Evolutionary conservation across 2,113 vertebrate genomes (phyloP).

Genomic region (Hyperoodon ampullatus): DNA sequence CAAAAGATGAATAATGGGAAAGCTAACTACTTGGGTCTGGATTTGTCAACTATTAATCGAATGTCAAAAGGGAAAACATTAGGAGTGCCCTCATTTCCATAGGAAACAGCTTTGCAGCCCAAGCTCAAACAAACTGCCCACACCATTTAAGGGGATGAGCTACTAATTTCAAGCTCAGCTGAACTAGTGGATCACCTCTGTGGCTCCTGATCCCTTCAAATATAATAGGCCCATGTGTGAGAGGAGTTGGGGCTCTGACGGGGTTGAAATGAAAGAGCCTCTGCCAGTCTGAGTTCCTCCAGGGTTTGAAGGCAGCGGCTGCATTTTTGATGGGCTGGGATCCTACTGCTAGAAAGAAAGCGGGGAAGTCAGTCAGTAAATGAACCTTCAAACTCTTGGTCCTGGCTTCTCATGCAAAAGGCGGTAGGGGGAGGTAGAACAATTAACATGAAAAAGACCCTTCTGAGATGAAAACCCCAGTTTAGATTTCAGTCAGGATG

Average conservation of each 20-base stretch:
- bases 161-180: constrained; percentile 68
- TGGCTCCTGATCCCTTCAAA: constrained; percentile 64
- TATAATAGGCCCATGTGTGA: constrained; percentile 57
- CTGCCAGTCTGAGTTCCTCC: neutral
- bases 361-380: constrained; percentile 68
- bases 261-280: constrained; percentile 68
- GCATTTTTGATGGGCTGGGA: constrained; percentile 66
- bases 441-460: constrained; percentile 66
- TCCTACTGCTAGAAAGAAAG: constrained; percentile 66
- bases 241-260: constrained; percentile 20
- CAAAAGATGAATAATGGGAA: constrained; percentile 73
- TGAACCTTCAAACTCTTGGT: constrained; percentile 49
- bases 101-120: constrained; percentile 19
- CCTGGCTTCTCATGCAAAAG: neutral
- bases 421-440: neutral
- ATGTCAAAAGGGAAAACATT: constrained; percentile 63
- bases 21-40: constrained; percentile 73
- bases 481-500: neutral
- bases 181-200: constrained; percentile 66
- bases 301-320: constrained; percentile 62
- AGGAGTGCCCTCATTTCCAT: constrained; percentile 56
- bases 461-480: neutral
- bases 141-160: constrained; percentile 8
- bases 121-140: constrained; percentile 37
- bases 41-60: constrained; percentile 77